Evolutionary conservation across 92 coral and sea anemone species (phyloP).

Genomic region (Epizoanthus rinbou): DNA sequence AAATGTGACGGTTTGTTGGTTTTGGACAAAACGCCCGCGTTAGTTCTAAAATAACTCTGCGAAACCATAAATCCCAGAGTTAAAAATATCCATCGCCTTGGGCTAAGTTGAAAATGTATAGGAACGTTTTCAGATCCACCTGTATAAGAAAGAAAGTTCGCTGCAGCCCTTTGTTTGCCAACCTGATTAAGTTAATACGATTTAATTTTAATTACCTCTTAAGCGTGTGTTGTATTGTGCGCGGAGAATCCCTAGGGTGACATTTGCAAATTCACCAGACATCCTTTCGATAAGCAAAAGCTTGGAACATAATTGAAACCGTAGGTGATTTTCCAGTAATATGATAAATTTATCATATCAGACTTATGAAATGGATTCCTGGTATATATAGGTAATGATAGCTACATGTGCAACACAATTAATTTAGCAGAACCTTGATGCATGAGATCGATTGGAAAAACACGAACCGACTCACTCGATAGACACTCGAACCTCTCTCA

Average conservation of each 20-base stretch:
- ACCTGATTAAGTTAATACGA: slow-evolving; percentile 72
- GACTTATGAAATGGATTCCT: slow-evolving; percentile 39
- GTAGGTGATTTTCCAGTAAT: slow-evolving; percentile 68
- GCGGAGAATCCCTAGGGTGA: slow-evolving; percentile 59
- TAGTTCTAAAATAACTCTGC: slow-evolving; percentile 10
- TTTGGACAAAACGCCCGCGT: slow-evolving; percentile 25
- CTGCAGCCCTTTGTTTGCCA: slow-evolving; percentile 48
- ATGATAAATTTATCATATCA: slow-evolving; percentile 51
- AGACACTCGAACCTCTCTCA: background rate
- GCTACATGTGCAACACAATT: slow-evolving; percentile 14
- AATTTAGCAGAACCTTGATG: slow-evolving; percentile 18
- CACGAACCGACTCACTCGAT: background rate
- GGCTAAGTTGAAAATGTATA: slow-evolving; percentile 66
- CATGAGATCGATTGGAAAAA: slow-evolving; percentile 27
- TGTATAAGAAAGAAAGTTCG: slow-evolving; percentile 54
- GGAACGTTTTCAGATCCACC: slow-evolving; percentile 68
- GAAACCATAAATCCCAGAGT: slow-evolving; percentile 6
- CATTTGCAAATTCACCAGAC: slow-evolving; percentile 82
- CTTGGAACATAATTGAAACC: slow-evolving; percentile 58
- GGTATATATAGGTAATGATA: slow-evolving; percentile 27
- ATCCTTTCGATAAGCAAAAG: slow-evolving; percentile 65
- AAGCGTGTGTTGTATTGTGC: slow-evolving; percentile 81
- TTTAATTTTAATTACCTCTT: slow-evolving; percentile 79
- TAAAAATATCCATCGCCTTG: slow-evolving; percentile 51
- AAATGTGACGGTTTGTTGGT: slow-evolving; percentile 10